Evolutionary conservation across 1,140 invertebrate genomes (phyloP).

Genomic region (Pomacea maculata): DNA sequence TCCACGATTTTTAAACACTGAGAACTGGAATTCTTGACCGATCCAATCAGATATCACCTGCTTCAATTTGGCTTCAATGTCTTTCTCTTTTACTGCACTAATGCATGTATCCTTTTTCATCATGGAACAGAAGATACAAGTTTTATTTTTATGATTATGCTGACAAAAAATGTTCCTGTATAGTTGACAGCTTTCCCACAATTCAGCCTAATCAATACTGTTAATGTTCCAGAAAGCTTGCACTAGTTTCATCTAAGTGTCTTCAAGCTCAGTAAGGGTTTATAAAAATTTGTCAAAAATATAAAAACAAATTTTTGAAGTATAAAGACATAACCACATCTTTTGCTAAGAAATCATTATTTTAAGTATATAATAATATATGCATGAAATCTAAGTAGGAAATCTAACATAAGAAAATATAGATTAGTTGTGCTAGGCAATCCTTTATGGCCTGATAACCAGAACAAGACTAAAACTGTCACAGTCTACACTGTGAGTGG

Average conservation of each 20-base stretch:
- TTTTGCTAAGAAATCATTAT: neutral
- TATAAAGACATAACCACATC: neutral
- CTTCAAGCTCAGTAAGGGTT: neutral
- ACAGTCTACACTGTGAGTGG: too few relatives aligned
- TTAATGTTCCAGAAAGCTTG: too few relatives aligned
- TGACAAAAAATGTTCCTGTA: too few relatives aligned
- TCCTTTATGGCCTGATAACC: too few relatives aligned
- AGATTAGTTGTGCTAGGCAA: too few relatives aligned
- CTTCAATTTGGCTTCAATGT: slow-evolving; percentile 93
- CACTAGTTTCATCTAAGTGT: too few relatives aligned
- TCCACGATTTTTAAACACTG: slow-evolving; percentile 93
- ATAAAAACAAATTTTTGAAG: neutral
- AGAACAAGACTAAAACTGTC: too few relatives aligned
- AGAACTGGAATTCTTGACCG: slow-evolving; percentile 88
- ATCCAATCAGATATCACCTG: slow-evolving; percentile 96
- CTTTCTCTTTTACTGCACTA: slow-evolving; percentile 96
- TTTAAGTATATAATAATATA: neutral
- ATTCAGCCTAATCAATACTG: too few relatives aligned
- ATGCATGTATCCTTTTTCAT: slow-evolving; percentile 85
- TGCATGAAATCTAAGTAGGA: neutral
- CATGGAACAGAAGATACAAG: neutral
- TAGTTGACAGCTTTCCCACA: too few relatives aligned
- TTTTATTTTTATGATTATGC: neutral
- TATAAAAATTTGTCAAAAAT: neutral
- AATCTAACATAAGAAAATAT: too few relatives aligned